Evolutionary conservation across 1,140 invertebrate species (phyloP), one percentile per base, ranked within the genome.

Genomic region (Megathymus violae): DNA sequence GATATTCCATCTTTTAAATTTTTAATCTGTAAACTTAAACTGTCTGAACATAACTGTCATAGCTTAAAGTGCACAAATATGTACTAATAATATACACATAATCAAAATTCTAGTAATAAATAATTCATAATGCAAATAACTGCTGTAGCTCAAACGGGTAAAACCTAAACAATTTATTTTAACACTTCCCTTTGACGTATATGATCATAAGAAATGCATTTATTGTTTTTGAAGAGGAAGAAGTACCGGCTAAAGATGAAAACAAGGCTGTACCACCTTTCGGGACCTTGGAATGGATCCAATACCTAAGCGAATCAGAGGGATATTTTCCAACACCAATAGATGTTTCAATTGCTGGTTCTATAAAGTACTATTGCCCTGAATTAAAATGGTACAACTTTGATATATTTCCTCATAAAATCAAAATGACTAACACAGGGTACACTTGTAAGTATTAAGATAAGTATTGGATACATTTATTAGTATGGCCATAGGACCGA

Each of bases 351-450:
- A 91, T 94, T 5, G 84, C 84, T 3, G 76, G 76, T 0, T 90
- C 92, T 38, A 85, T 75, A 31, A 64, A 72, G n/a, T 88, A 92
- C 13, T 47, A 63, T 11, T 80, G 92, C 14, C 90, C 92, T 10
- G 78, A 85, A 40, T 71, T 94, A 7, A 69, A 82, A 25, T 94
- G 93, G 93, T 80, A 80, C 54, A 91, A 93, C 69, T 92, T 92
- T 38, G 89, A 93, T 25, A 65, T 92, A 0, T 82, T 78, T 36
- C 93, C 93, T 0, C 93, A 92, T 59, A 94, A 93, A 86, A 71
- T 94, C 27, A 94, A 94, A 71, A 44, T 94, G 0, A 93, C 92
- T 0, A 94, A 94, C 64, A 93, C 93, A 1, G 93, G 94, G 40
- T 90, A 91, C 48, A 94, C 93, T 13, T 76, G 93, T 94, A 66